Percentiles rank a stretch among this genome's conserved stretches.
Evolutionary conservation across 2,797 vertebrate species (phyloP).

Genomic region (Anguilla obscura): DNA sequence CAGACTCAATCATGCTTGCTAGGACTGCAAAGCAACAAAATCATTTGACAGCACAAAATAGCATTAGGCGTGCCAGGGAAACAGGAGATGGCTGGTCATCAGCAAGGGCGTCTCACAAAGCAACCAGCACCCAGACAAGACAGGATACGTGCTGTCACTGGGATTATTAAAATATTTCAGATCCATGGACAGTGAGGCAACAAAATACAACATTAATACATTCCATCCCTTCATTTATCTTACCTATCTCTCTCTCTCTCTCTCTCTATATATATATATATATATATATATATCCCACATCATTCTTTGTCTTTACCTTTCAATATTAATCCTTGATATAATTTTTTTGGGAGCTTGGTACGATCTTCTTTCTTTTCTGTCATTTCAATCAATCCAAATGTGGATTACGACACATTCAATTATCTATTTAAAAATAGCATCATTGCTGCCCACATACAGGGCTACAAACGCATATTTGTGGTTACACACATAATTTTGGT

Average conservation of each 20-base stretch:
- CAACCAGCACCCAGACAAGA: constrained; percentile 13
- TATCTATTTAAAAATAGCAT: background rate
- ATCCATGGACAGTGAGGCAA: constrained; percentile 22
- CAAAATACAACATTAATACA: background rate
- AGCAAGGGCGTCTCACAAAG: background rate
- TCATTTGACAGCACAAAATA: constrained; percentile 37
- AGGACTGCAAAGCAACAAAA: constrained; percentile 31
- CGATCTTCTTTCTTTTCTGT: background rate
- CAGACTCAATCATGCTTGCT: background rate
- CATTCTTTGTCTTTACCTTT: background rate
- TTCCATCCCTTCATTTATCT: background rate
- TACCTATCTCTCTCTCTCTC: background rate
- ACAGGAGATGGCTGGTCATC: constrained; percentile 25
- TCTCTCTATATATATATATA: no score
- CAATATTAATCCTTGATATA: background rate
- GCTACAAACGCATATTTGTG: background rate
- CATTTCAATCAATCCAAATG: background rate
- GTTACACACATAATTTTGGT: background rate
- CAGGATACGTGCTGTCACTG: constrained; percentile 30
- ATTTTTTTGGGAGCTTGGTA: background rate
- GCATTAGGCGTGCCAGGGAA: constrained; percentile 14
- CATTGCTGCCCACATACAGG: background rate
- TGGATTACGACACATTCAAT: background rate
- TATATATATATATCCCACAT: background rate
- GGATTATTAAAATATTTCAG: constrained; percentile 40